These are phyloP conservation scores for Colletes gigas DNA, from an alignment of 1,140 invertebrate genomes.

Conservation along the genomic window DNA sequence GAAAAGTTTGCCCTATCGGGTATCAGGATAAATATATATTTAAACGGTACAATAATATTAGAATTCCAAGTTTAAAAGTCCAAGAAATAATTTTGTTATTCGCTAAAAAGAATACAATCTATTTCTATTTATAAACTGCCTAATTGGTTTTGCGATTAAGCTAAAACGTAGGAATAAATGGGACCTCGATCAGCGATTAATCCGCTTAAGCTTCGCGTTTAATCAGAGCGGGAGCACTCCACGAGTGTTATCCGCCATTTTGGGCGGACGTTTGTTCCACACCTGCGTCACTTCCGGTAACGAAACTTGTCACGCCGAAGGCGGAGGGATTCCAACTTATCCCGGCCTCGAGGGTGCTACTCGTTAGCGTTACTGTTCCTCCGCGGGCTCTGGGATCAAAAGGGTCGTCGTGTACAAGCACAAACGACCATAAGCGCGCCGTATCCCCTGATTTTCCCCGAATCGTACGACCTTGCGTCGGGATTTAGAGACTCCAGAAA, in stretches of 20 bases:
- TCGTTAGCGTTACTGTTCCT: constrained; percentile 59
- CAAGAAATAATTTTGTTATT: too few relatives aligned
- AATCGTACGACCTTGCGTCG: constrained; percentile 7
- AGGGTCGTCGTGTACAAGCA: not conserved
- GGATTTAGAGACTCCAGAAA: not conserved
- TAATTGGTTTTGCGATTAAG: too few relatives aligned
- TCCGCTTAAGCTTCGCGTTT: too few relatives aligned
- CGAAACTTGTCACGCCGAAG: not conserved
- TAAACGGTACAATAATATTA: too few relatives aligned
- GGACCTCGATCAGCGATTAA: too few relatives aligned
- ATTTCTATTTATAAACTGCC: too few relatives aligned
- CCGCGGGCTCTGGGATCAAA: not conserved
- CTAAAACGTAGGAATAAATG: too few relatives aligned
- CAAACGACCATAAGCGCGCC: constrained; percentile 5
- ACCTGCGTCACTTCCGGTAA: not conserved
- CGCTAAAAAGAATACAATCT: too few relatives aligned
- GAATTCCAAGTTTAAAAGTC: too few relatives aligned
- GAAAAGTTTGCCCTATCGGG: too few relatives aligned
- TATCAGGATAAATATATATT: too few relatives aligned
- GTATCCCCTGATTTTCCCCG: not conserved
- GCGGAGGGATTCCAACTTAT: constrained; percentile 5
- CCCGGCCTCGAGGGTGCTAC: constrained; percentile 43
- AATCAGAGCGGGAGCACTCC: not conserved
- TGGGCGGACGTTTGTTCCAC: not conserved
- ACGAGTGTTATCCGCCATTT: not conserved